phyloP scores from a whole-genome alignment of 1,140 invertebrate genomes.

The Leptestheria dahalacensis region DNA sequence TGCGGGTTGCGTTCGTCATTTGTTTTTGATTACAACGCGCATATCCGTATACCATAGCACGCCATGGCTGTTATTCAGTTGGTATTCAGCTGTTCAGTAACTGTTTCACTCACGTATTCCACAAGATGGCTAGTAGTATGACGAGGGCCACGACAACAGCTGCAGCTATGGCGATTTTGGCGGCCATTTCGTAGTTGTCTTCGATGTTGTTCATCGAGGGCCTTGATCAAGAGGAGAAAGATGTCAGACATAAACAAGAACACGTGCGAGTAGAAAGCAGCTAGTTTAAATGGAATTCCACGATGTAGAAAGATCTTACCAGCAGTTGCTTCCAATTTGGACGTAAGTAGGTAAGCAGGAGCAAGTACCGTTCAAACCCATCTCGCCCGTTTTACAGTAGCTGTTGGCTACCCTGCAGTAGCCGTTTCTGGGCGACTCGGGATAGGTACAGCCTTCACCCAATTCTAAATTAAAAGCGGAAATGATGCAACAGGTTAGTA shows the following conservation, averaged over 20 bases:
- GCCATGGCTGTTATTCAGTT: too few relatives aligned
- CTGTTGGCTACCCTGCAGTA: background rate
- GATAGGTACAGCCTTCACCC: background rate
- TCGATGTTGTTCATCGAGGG: background rate
- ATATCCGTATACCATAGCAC: too few relatives aligned
- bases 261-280: too few relatives aligned
- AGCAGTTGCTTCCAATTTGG: background rate
- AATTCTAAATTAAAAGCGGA: background rate
- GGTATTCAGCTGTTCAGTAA: too few relatives aligned
- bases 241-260: too few relatives aligned
- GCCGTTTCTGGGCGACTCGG: background rate
- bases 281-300: too few relatives aligned
- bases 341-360: background rate
- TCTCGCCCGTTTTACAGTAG: background rate
- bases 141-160: constrained; percentile 7
- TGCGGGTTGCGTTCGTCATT: too few relatives aligned
- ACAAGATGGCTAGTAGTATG: constrained; percentile 4
- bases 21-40: too few relatives aligned
- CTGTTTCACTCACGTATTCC: constrained; percentile 10
- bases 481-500: too few relatives aligned
- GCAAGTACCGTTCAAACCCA: background rate
- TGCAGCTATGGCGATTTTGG: constrained; percentile 3
- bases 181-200: constrained; percentile 5
- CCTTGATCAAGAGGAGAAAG: background rate
- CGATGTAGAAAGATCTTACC: background rate